Base-by-base conservation (phyloP, 1,140 invertebrate genomes). In the Cyclina sinensis region DNA sequence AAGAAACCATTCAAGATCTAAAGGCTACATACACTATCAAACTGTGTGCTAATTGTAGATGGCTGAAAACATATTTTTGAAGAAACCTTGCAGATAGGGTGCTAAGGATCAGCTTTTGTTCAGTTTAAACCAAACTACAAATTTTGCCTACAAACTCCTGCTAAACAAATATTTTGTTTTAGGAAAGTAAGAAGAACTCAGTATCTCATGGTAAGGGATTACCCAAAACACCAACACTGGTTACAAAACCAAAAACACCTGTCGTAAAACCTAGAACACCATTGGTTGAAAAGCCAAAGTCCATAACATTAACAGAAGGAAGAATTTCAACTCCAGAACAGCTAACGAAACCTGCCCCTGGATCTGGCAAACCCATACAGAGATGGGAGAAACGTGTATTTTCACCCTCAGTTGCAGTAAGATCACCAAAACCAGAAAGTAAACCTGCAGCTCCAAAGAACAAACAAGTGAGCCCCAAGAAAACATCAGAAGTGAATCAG, bases 311-410 rank as follows among this genome's bases (percentile, higher is more conserved):
- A 81, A 16, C 32, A 30, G 16, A 11, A 2, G 48, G n/a, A 35
- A 27, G 24, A 1, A 68, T 24, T 32, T 4, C 14, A 24, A 54
- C n/a, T 30, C 30, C 43, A 14, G 21, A 3, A 16, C 24, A 54
- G 27, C n/a, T 4, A 32, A 27, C 2, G 12, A 32, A 48, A 35
- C 7, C 5, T 21, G 27, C 78, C 12, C 79, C 54, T n/a, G 57
- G 35, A n/a, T 39, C 39, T 5, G 54, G 5, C 5, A 81, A 62
- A 81, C 54, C 57, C 27, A 43, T 21, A n/a, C 51, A 39, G 4
- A 65, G 82, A 54, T 84, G 70, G 84, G 70, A 76, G 54, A 86
- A 86, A 37, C 74, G 73, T 46, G 73, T 78, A 7, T 78, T 62
- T n/a, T 59, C 84, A 39, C 84, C 84, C 21, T 18, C 51, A 5